Conservation (phyloP, 2,888 invertebrate species). For the Polydrusus pterygomalis region DNA sequence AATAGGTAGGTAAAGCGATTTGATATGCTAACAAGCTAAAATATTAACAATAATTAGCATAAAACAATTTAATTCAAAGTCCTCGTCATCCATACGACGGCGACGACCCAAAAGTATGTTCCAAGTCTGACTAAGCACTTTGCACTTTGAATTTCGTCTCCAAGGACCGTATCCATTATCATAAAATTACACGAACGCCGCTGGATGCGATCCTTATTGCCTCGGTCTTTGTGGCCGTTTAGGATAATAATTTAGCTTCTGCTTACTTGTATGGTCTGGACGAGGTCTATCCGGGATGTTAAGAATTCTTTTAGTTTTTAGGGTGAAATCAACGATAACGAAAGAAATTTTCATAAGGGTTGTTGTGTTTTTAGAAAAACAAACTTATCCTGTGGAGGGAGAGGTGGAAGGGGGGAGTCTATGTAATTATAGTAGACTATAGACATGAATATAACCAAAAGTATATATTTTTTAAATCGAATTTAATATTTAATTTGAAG, state of each 20-base stretch:
- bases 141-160: constrained; percentile 35
- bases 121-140: constrained; percentile 49
- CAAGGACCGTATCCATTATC: constrained; percentile 44
- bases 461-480: too few species aligned
- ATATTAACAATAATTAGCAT: constrained; percentile 1
- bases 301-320: neutral
- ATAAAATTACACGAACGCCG: constrained; percentile 45
- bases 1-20: too few species aligned
- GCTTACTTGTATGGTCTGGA: neutral
- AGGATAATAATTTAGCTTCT: constrained; percentile 23
- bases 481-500: too few species aligned
- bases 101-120: constrained; percentile 44
- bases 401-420: too few species aligned
- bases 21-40: neutral
- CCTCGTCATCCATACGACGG: constrained; percentile 11
- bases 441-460: too few species aligned
- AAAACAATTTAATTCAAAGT: constrained; percentile 7
- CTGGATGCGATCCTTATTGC: constrained; percentile 31
- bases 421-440: too few species aligned
- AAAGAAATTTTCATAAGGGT: too few species aligned
- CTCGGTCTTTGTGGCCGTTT: constrained; percentile 39
- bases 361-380: too few species aligned
- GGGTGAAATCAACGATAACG: neutral
- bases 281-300: neutral
- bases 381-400: too few species aligned